Conservation (phyloP, 2,888 invertebrate genomes). For the Drosophila peninsularis region DNA sequence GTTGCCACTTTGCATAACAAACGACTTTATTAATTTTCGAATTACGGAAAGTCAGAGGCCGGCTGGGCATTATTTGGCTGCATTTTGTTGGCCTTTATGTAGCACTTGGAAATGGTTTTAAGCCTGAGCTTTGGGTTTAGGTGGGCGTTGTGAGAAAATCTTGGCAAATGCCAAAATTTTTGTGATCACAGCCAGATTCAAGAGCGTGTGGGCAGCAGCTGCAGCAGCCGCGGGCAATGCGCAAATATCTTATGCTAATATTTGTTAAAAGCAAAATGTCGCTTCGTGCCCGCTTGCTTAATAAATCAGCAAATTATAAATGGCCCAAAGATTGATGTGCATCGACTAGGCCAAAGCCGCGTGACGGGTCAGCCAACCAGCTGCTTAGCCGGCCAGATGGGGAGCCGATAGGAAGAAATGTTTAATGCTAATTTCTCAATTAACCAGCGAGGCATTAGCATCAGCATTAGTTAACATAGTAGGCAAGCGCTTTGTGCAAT, state of each 20-base stretch:
- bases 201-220: slow-evolving; percentile 67
- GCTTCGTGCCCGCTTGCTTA: slow-evolving; percentile 68
- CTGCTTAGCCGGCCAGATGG: slow-evolving; percentile 5
- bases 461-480: slow-evolving; percentile 65
- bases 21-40: slow-evolving; percentile 80
- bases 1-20: slow-evolving; percentile 79
- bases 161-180: slow-evolving; percentile 67
- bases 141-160: slow-evolving; percentile 79
- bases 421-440: slow-evolving; percentile 73
- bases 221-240: slow-evolving; percentile 51
- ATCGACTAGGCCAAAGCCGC: slow-evolving; percentile 40
- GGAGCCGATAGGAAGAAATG: slow-evolving; percentile 40
- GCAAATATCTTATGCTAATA: slow-evolving; percentile 71
- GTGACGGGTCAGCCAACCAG: slow-evolving; percentile 42
- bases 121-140: slow-evolving; percentile 37
- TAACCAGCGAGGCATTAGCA: slow-evolving; percentile 63
- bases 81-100: slow-evolving; percentile 73
- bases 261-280: slow-evolving; percentile 76
- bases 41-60: slow-evolving; percentile 80
- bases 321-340: slow-evolving; percentile 71
- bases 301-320: slow-evolving; percentile 76
- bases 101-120: slow-evolving; percentile 67
- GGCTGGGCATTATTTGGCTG: slow-evolving; percentile 72
- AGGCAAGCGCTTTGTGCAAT: slow-evolving; percentile 67
- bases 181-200: slow-evolving; percentile 39